Evolutionary conservation across 30 jellyfish, hydroid and myxozoan genomes (phyloP).

Genomic region (Chironex yamaguchii): DNA sequence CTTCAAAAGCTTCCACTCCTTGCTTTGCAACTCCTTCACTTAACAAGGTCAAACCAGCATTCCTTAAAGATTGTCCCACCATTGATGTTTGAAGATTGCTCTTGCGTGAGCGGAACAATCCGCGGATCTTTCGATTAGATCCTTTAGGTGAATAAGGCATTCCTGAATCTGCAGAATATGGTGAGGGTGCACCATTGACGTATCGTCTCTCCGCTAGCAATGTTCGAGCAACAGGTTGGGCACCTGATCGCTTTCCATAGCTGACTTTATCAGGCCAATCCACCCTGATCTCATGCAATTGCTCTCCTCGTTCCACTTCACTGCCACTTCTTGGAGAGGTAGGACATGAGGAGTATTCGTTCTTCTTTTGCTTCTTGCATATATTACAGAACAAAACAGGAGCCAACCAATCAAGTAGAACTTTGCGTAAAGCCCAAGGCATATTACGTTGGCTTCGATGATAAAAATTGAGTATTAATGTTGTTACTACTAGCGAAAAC

Average conservation of each 20-base stretch:
- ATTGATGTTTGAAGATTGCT: not conserved
- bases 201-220: not conserved
- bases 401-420: slow-evolving; percentile 75
- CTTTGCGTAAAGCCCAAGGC: slow-evolving; percentile 67
- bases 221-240: not conserved
- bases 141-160: not conserved
- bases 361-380: slow-evolving; percentile 22
- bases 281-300: not conserved
- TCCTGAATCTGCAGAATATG: not conserved
- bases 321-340: not conserved
- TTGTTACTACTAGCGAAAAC: slow-evolving; percentile 66
- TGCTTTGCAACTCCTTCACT: slow-evolving; percentile 6
- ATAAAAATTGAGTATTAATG: slow-evolving; percentile 69
- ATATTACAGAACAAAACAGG: slow-evolving; percentile 66
- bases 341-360: not conserved
- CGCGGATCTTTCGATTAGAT: not conserved
- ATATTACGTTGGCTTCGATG: slow-evolving; percentile 75
- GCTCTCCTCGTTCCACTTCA: not conserved
- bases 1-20: slow-evolving; percentile 38
- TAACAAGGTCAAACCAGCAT: slow-evolving; percentile 23
- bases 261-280: not conserved
- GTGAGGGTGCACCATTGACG: not conserved
- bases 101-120: not conserved
- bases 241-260: not conserved
- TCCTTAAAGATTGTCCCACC: slow-evolving; percentile 19